Evolutionary conservation across 2,888 invertebrate species (phyloP), one percentile per base, ranked within the genome.

Genomic region (Ophioninae sp.): DNA sequence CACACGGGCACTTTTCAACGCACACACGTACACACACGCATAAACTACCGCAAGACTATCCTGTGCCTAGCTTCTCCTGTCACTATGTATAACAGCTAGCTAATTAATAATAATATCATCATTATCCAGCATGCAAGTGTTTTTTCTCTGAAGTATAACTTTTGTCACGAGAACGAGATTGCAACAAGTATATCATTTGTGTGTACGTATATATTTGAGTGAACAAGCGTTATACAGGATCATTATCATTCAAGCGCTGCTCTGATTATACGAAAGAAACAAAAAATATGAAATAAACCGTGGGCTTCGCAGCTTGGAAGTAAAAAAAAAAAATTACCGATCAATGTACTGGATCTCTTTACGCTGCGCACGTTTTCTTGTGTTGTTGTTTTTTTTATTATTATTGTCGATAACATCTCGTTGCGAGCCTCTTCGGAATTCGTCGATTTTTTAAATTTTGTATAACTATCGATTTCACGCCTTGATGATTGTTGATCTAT

Each of bases 41-140:
- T 50, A 17, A 69, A 56, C 90, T 91, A 90, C 91, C 89, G 91
- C 91, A 91, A 91, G 87, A 90, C 92, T 93, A 90, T 86, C 91
- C 93, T 93, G 90, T 92, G 92, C 92, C 92, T 92, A 92, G 92
- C 93, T 93, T 93, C 93, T 93, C 93, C 93, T 93, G 93, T 93
- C 93, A 93, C 93, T 93, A 93, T 91, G 87, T 91, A 91, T 93
- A 93, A 92, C 92, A 91, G 92, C 92, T 92, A 92, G 92, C 91
- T 91, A 89, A 90, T 90, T 90, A 89, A 83, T 83, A 79, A 82
- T 81, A 65, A 74, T 84, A 81, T 70, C 59, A 61, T 75, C 20
- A 91, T 92, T 89, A 91, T 92, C 91, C 90, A 89, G 93, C 93
- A 93, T 93, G 93, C 89, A 87, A 88, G 65, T 88, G 85, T 87